These are phyloP conservation scores for Liodrosophila aerea DNA, from an alignment of 2,888 invertebrate species.

Conservation along the genomic window DNA sequence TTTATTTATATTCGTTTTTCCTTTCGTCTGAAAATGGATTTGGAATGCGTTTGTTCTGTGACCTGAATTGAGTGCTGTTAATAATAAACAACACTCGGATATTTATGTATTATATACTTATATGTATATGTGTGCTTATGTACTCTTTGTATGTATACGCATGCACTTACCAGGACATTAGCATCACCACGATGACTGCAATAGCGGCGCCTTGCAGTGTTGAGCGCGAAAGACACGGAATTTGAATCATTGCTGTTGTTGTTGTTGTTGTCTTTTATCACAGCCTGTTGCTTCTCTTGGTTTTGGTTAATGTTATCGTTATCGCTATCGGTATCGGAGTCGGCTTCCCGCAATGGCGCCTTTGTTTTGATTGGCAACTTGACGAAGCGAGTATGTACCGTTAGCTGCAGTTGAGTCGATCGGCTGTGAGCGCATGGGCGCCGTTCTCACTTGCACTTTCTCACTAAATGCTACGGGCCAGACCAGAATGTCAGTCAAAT, in stretches of 20 bases:
- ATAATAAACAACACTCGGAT: too few relatives aligned
- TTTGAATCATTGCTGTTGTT: slow-evolving; percentile 64
- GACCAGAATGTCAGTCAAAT: slow-evolving; percentile 41
- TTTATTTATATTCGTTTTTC: slow-evolving; percentile 40
- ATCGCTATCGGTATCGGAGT: too few relatives aligned
- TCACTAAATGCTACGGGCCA: slow-evolving; percentile 34
- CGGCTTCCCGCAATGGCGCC: too few relatives aligned
- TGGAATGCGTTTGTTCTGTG: slow-evolving; percentile 34
- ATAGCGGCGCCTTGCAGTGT: slow-evolving; percentile 55
- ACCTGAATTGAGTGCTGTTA: slow-evolving; percentile 43
- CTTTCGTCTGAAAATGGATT: slow-evolving; percentile 15
- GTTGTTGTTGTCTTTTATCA: slow-evolving; percentile 1
- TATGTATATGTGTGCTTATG: slow-evolving; percentile 1
- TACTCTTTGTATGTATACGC: neutral
- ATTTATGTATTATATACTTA: slow-evolving; percentile 40
- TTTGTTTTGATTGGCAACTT: too few relatives aligned
- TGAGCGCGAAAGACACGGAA: slow-evolving; percentile 57
- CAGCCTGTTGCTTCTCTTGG: slow-evolving; percentile 20
- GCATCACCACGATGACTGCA: slow-evolving; percentile 52
- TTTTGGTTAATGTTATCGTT: slow-evolving; percentile 3
- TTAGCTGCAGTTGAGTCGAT: slow-evolving; percentile 4
- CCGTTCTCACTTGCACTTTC: slow-evolving; percentile 50
- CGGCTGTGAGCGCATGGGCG: slow-evolving; percentile 44
- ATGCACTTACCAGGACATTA: slow-evolving; percentile 75
- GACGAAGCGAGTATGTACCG: slow-evolving; percentile 8